Conservation (phyloP, 2,888 invertebrate genomes). For the Ichneumoninae sp. region DNA sequence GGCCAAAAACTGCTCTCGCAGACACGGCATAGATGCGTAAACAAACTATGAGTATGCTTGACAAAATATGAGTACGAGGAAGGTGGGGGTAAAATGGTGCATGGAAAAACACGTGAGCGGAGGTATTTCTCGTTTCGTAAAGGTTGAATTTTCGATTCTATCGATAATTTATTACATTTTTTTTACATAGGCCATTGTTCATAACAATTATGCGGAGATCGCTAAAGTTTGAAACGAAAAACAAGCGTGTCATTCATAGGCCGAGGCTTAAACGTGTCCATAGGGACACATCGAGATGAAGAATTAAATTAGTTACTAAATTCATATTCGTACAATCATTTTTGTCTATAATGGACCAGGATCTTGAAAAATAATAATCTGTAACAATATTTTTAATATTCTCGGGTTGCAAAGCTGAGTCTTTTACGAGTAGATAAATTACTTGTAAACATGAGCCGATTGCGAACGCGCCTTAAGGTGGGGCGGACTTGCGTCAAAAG, state of each 20-base stretch:
- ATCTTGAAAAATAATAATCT: not conserved
- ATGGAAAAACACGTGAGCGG: not conserved
- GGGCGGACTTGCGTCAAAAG: constrained; percentile 17
- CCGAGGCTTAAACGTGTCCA: too few relatives aligned
- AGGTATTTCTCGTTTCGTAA: not conserved
- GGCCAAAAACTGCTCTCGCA: not conserved
- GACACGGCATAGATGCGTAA: not conserved
- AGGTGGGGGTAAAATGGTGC: not conserved
- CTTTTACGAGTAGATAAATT: not conserved
- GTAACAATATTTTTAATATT: not conserved
- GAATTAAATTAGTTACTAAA: not conserved
- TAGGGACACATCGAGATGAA: not conserved
- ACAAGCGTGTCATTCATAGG: not conserved
- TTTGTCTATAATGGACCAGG: not conserved
- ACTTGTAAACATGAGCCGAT: not conserved
- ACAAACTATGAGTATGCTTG: constrained; percentile 4
- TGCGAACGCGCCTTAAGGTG: constrained; percentile 10
- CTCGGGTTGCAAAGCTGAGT: not conserved
- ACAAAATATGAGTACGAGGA: not conserved
- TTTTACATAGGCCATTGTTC: not conserved
- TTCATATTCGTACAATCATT: not conserved
- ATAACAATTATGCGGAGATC: not conserved
- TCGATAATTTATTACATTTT: not conserved
- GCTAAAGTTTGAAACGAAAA: not conserved
- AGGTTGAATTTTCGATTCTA: not conserved